A percentile compares a stretch with the other conserved stretches of the same genome.
These are phyloP conservation scores for Pampus argenteus DNA, from an alignment of 2,797 vertebrate genomes.

Conservation along the genomic window DNA sequence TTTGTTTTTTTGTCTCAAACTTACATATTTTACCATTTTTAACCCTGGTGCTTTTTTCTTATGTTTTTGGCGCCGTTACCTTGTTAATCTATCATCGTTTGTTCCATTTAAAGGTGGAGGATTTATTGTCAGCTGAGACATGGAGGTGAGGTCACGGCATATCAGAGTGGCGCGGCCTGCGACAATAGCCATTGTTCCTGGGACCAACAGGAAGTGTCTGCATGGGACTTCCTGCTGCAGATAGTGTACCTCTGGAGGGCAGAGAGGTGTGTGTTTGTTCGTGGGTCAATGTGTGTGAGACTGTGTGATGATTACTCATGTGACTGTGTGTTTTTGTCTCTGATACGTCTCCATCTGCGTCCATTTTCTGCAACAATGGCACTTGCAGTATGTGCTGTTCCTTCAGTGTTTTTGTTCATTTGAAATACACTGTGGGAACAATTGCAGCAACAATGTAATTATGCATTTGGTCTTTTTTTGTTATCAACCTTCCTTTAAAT, in stretches of 20 bases:
- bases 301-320: not conserved
- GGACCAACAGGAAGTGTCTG: slow-evolving; percentile 84
- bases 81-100: slow-evolving; percentile 82
- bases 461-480: not conserved
- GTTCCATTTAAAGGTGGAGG: slow-evolving; percentile 80
- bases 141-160: slow-evolving; percentile 88
- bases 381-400: not conserved
- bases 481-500: slow-evolving; percentile 1
- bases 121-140: slow-evolving; percentile 82
- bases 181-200: slow-evolving; percentile 89
- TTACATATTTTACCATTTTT: slow-evolving; percentile 32
- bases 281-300: slow-evolving; percentile 46
- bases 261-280: slow-evolving; percentile 64
- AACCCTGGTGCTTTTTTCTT: slow-evolving; percentile 26
- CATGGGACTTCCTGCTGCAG: slow-evolving; percentile 83
- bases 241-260: slow-evolving; percentile 76
- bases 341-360: not conserved
- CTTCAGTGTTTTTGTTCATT: not conserved
- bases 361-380: not conserved
- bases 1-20: slow-evolving; percentile 1
- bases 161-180: slow-evolving; percentile 60
- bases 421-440: slow-evolving; percentile 7
- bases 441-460: not conserved
- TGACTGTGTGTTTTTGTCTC: slow-evolving; percentile 16
- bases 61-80: slow-evolving; percentile 61